A percentile compares a stretch with the other conserved stretches of the same genome.
Evolutionary conservation across 2,113 vertebrate species (phyloP).

Genomic region (Cyphomyrus discorhynchus): DNA sequence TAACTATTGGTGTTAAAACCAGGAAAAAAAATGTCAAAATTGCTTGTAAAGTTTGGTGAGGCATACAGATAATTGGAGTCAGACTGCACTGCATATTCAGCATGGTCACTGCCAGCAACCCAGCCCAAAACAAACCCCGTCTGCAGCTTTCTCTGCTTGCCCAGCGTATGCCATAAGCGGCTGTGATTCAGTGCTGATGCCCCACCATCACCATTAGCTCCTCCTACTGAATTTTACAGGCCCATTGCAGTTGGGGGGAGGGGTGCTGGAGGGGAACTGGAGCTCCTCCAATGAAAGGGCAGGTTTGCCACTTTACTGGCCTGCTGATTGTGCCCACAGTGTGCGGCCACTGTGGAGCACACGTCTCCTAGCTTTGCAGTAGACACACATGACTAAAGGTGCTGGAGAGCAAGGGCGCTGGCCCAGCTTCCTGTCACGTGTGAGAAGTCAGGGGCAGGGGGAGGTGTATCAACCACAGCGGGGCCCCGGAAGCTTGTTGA

Average conservation of each 20-base stretch:
- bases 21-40: not conserved
- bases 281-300: not conserved
- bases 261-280: not conserved
- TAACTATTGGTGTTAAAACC: too few species aligned
- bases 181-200: not conserved
- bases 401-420: not conserved
- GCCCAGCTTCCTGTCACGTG: not conserved
- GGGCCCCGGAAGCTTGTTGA: not conserved
- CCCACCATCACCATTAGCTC: not conserved
- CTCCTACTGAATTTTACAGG: not conserved
- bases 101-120: not conserved
- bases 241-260: not conserved
- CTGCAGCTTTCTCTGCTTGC: not conserved
- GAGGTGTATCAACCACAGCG: not conserved
- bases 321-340: not conserved
- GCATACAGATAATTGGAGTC: not conserved
- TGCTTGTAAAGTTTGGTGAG: not conserved
- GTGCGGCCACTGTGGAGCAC: not conserved
- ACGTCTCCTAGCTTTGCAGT: not conserved
- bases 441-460: not conserved
- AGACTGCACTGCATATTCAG: not conserved
- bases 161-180: not conserved
- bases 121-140: not conserved
- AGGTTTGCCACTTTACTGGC: not conserved
- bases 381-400: not conserved